Percentiles rank a stretch among this genome's conserved stretches.
These are phyloP conservation scores for Apotomis turbidana DNA, from an alignment of 2,888 invertebrate species.

Conservation along the genomic window DNA sequence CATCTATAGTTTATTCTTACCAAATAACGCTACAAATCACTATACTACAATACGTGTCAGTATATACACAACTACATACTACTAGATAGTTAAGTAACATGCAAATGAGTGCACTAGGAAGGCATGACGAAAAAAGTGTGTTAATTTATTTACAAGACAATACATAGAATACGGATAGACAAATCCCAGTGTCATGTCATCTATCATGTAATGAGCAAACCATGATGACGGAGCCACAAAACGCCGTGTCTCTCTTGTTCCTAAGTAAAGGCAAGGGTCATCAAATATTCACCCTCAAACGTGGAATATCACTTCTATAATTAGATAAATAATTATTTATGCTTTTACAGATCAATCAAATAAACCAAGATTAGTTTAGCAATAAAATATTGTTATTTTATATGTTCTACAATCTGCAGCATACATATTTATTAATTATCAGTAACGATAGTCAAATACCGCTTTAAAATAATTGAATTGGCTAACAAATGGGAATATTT, in stretches of 20 bases:
- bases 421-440: constrained; percentile 36
- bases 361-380: constrained; percentile 38
- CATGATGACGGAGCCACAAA: constrained; percentile 11
- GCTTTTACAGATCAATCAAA: constrained; percentile 12
- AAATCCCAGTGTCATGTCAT: constrained; percentile 12
- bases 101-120: constrained; percentile 36
- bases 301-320: constrained; percentile 9
- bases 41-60: constrained; percentile 2
- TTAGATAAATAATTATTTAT: constrained; percentile 27
- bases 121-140: constrained; percentile 31
- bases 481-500: constrained; percentile 40
- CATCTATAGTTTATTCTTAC: constrained; percentile 1
- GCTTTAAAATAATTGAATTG: constrained; percentile 32
- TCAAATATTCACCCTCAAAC: constrained; percentile 12
- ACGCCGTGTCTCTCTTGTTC: not conserved
- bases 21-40: constrained; percentile 12
- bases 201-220: constrained; percentile 25
- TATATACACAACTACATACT: constrained; percentile 28
- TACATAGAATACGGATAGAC: constrained; percentile 26
- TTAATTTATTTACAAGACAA: constrained; percentile 31
- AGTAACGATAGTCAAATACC: constrained; percentile 38
- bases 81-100: constrained; percentile 32
- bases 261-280: not conserved
- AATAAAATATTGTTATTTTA: constrained; percentile 33
- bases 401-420: constrained; percentile 35